These are phyloP conservation scores for Protobothrops mucrosquamatus DNA, from an alignment of 2,113 vertebrate species.

Conservation along the genomic window DNA sequence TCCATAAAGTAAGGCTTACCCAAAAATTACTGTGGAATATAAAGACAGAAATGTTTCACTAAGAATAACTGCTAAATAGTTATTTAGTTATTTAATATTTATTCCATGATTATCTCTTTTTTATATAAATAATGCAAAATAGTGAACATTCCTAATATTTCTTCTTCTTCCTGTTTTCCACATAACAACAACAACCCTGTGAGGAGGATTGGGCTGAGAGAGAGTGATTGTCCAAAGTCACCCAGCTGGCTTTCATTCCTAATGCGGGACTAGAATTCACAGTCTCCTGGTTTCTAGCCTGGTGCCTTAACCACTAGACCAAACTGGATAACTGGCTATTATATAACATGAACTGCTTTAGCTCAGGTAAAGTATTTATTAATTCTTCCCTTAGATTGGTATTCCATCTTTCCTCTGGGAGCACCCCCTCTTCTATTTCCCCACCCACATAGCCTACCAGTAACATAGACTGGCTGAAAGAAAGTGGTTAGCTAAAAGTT, in stretches of 20 bases:
- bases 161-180: neutral
- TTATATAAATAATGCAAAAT: neutral
- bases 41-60: neutral
- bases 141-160: neutral
- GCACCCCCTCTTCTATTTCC: neutral
- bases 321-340: neutral
- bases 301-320: neutral
- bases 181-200: neutral
- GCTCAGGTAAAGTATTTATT: neutral
- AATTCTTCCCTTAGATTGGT: neutral
- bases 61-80: neutral
- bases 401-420: no score
- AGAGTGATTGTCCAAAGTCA: neutral
- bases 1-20: neutral
- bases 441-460: neutral
- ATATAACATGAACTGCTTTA: neutral
- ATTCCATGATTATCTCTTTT: neutral
- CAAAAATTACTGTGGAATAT: neutral
- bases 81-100: neutral
- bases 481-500: neutral
- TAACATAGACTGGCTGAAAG: neutral
- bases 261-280: neutral
- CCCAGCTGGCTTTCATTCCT: neutral
- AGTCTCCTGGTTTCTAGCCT: neutral
- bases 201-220: neutral